Conservation (phyloP, 1,140 invertebrate genomes). For the Cydia splendana region DNA sequence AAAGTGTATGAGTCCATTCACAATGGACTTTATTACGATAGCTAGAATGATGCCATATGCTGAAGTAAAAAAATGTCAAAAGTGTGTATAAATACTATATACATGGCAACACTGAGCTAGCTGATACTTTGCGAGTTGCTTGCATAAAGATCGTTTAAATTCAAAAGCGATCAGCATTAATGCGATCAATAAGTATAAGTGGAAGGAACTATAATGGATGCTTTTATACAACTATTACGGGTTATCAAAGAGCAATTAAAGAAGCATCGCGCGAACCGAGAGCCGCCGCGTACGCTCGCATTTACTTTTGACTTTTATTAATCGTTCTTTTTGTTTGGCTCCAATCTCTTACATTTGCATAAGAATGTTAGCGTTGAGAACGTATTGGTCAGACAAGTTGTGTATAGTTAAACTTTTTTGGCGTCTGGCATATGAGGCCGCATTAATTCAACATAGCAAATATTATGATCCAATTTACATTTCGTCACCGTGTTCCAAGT, state of each 20-base stretch:
- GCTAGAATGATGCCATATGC: background rate
- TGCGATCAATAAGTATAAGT: constrained; percentile 52
- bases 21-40: constrained; percentile 48
- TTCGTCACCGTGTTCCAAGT: background rate
- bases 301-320: constrained; percentile 72
- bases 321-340: constrained; percentile 68
- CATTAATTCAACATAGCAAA: background rate
- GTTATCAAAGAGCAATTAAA: constrained; percentile 73
- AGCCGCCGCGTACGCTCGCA: constrained; percentile 57
- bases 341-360: constrained; percentile 67
- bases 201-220: constrained; percentile 61
- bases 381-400: constrained; percentile 42
- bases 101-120: background rate
- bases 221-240: constrained; percentile 71
- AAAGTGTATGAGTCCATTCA: constrained; percentile 44
- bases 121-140: constrained; percentile 37
- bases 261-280: constrained; percentile 58
- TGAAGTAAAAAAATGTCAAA: background rate
- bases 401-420: constrained; percentile 25
- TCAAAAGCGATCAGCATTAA: constrained; percentile 52
- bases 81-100: background rate
- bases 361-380: constrained; percentile 58
- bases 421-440: background rate
- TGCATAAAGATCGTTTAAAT: constrained; percentile 51
- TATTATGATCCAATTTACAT: background rate